Percentiles rank a stretch among this genome's conserved stretches.
These are phyloP conservation scores for Trigoniulus corallinus DNA, from an alignment of 1,140 invertebrate genomes.

Conservation along the genomic window DNA sequence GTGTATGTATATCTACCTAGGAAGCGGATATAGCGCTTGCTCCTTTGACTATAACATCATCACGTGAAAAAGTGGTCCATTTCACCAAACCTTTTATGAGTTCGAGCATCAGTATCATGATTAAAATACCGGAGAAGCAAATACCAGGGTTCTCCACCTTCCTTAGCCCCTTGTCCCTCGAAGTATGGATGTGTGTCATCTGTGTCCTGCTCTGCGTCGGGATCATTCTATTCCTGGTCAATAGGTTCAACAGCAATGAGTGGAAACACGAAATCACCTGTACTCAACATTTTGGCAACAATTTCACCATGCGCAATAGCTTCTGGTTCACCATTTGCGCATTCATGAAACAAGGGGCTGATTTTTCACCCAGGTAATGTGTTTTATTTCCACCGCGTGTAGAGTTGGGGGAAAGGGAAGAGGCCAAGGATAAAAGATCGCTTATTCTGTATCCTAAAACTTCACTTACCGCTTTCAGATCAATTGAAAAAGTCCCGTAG, in stretches of 20 bases:
- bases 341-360: slow-evolving; percentile 40
- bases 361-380: slow-evolving; percentile 35
- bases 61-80: slow-evolving; percentile 36
- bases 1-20: no score
- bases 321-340: slow-evolving; percentile 39
- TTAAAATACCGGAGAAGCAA: slow-evolving; percentile 36
- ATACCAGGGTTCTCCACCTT: slow-evolving; percentile 35
- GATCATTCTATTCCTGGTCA: slow-evolving; percentile 32
- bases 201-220: slow-evolving; percentile 35
- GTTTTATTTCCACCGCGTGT: no score
- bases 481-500: no score
- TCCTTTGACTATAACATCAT: slow-evolving; percentile 34
- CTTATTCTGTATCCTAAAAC: no score
- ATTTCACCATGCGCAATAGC: slow-evolving; percentile 28
- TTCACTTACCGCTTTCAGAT: no score
- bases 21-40: slow-evolving; percentile 37
- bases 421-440: no score
- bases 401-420: no score
- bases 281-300: slow-evolving; percentile 11
- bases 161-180: slow-evolving; percentile 36
- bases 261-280: slow-evolving; percentile 25
- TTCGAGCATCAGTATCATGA: slow-evolving; percentile 40
- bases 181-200: slow-evolving; percentile 37
- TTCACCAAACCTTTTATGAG: slow-evolving; percentile 42
- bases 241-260: slow-evolving; percentile 36